Conservation (phyloP, 53 echinoderm and acorn worm species). For the Mesocentrotus franciscanus region DNA sequence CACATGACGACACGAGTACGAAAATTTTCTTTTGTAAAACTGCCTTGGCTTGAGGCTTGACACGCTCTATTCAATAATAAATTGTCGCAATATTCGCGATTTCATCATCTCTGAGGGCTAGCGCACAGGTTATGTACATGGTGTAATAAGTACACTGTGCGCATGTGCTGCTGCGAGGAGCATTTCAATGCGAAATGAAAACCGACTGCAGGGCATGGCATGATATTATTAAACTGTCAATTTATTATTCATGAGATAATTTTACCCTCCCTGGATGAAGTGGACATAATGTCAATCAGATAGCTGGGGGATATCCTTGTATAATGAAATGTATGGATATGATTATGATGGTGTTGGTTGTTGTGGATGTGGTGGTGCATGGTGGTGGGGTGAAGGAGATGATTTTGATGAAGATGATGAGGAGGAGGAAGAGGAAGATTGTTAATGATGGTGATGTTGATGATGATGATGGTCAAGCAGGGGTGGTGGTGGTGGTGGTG, state of each 20-base stretch:
- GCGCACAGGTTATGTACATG: no score
- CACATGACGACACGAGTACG: background rate
- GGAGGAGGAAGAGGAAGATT: no score
- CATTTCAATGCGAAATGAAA: background rate
- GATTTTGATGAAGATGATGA: background rate
- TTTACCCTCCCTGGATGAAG: background rate
- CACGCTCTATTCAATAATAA: background rate
- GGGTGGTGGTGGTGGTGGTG: background rate
- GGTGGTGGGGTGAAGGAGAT: background rate
- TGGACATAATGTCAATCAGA: background rate
- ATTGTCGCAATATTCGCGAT: conserved; percentile 1
- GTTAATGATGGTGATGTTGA: background rate
- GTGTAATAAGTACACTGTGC: background rate
- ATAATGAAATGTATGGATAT: background rate
- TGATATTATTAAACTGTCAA: background rate
- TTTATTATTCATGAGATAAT: conserved; percentile 8
- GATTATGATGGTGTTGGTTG: background rate
- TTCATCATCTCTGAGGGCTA: background rate
- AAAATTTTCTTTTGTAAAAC: background rate
- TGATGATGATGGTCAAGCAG: background rate
- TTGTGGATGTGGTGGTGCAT: background rate
- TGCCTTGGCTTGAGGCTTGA: no score
- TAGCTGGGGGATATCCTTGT: background rate
- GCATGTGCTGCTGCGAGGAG: background rate
- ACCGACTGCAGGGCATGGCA: background rate